Evolutionary conservation across 2,113 vertebrate genomes (phyloP).

Genomic region (Monopterus albus): DNA sequence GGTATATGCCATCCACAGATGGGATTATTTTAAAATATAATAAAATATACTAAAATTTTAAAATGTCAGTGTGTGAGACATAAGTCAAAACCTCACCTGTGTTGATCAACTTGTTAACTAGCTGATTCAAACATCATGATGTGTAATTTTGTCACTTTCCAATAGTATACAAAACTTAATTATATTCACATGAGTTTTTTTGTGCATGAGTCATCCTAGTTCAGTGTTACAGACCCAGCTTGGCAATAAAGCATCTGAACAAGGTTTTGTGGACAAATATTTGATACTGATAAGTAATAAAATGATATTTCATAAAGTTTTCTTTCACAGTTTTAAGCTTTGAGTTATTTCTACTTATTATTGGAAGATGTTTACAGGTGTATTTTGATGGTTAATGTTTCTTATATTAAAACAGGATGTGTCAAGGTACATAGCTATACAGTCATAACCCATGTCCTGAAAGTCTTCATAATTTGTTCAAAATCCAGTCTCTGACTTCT

Average conservation of each 20-base stretch:
- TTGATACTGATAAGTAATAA: constrained; percentile 53
- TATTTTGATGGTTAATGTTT: constrained; percentile 62
- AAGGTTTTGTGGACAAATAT: constrained; percentile 25
- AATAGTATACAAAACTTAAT: not conserved
- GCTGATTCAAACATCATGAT: not conserved
- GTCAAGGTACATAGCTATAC: constrained; percentile 75
- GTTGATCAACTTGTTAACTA: not conserved
- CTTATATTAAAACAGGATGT: constrained; percentile 51
- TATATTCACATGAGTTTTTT: not conserved
- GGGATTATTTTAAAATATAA: no score
- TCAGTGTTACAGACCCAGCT: not conserved
- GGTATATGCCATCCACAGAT: no score
- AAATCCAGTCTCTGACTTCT: constrained; percentile 45
- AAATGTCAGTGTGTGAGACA: no score
- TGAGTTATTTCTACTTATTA: constrained; percentile 52
- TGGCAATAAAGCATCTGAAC: constrained; percentile 23
- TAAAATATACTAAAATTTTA: no score
- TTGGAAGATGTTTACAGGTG: constrained; percentile 44
- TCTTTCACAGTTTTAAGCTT: constrained; percentile 44
- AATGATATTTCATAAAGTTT: constrained; percentile 60
- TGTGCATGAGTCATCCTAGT: not conserved
- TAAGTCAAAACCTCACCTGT: no score
- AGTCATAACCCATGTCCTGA: constrained; percentile 63
- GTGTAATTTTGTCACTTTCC: not conserved
- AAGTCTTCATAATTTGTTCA: constrained; percentile 37